These are phyloP conservation scores for Sternarchorhynchus goeldii DNA, from an alignment of 2,797 vertebrate species.

Conservation along the genomic window DNA sequence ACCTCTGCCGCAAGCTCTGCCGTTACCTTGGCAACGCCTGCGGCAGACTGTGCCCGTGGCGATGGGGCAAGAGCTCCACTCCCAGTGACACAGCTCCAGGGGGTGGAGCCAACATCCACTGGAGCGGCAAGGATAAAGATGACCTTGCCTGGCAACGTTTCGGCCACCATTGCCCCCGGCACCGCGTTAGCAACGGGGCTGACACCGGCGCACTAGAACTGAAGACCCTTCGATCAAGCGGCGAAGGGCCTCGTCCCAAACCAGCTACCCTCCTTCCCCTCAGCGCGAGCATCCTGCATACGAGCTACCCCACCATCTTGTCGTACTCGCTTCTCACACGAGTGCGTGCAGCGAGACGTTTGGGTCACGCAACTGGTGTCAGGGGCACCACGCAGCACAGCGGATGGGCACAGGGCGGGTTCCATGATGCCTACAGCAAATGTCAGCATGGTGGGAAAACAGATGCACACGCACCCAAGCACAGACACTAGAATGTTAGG, in stretches of 20 bases:
- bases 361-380: neutral
- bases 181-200: constrained; percentile 63
- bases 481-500: neutral
- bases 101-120: constrained; percentile 54
- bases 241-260: constrained; percentile 54
- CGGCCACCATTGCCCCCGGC: constrained; percentile 87
- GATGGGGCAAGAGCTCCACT: constrained; percentile 67
- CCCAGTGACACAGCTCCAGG: constrained; percentile 69
- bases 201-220: constrained; percentile 65
- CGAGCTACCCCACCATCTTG: constrained; percentile 93
- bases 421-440: constrained; percentile 70
- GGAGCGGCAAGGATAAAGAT: constrained; percentile 66
- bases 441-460: constrained; percentile 66
- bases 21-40: constrained; percentile 77
- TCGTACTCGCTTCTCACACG: constrained; percentile 68
- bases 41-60: constrained; percentile 73
- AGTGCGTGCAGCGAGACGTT: constrained; percentile 30
- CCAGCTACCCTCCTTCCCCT: constrained; percentile 52
- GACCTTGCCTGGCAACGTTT: constrained; percentile 73
- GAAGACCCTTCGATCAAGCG: constrained; percentile 66
- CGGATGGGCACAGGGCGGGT: constrained; percentile 57
- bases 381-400: constrained; percentile 3
- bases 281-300: constrained; percentile 76
- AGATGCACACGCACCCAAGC: neutral
- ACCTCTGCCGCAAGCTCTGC: constrained; percentile 87